phyloP scores from a whole-genome alignment of 2,797 vertebrate genomes.

The Rousettus madagascariensis region DNA sequence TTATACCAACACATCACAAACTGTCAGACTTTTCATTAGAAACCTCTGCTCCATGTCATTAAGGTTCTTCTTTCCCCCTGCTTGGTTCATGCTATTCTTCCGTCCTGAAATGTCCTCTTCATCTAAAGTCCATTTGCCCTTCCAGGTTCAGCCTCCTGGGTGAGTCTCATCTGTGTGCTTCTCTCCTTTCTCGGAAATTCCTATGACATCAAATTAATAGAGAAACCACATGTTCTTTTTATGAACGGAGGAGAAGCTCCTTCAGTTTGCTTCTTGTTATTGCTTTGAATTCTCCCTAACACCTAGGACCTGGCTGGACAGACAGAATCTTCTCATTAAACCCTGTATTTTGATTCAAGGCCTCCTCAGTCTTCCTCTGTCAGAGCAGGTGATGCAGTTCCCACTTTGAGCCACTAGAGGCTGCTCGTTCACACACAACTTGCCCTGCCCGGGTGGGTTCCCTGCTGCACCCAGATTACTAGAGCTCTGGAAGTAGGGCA shows the following conservation, averaged over 20 bases:
- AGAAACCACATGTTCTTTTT: conserved; percentile 37
- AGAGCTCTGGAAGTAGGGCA: conserved; percentile 76
- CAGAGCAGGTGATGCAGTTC: not conserved
- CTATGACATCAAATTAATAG: not conserved
- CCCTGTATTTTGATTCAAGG: not conserved
- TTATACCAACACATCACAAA: too few relatives aligned
- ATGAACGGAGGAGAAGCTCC: not conserved
- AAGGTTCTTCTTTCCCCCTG: not conserved
- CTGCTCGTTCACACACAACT: conserved; percentile 43
- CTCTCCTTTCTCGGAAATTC: not conserved
- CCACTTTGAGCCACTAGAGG: conserved; percentile 60
- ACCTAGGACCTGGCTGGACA: not conserved
- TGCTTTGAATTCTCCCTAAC: not conserved
- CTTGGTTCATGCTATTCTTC: not conserved
- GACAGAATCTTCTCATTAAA: not conserved
- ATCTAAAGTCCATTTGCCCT: not conserved
- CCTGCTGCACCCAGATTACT: conserved; percentile 3
- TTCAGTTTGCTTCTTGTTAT: not conserved
- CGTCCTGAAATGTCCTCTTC: not conserved
- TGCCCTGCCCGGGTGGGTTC: not conserved
- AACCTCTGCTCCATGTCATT: not conserved
- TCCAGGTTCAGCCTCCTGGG: not conserved
- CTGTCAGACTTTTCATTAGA: not conserved
- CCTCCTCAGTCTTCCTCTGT: not conserved
- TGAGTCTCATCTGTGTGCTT: not conserved